These are phyloP conservation scores for Ceyx margarethae DNA, from an alignment of 2,113 vertebrate species.

Conservation along the genomic window DNA sequence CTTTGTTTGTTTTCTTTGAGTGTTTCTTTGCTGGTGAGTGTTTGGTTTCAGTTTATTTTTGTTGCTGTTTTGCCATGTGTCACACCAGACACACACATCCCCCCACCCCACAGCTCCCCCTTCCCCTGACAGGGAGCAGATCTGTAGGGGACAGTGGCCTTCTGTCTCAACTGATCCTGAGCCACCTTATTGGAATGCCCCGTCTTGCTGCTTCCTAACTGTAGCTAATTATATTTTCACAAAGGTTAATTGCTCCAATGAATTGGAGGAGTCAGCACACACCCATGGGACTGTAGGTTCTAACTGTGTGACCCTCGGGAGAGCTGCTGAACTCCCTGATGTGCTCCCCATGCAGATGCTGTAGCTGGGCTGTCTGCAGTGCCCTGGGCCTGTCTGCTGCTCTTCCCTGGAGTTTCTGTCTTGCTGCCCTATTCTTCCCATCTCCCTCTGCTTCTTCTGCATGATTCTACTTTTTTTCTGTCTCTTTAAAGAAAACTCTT, in stretches of 20 bases:
- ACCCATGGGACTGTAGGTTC: not conserved
- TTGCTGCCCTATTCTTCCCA: not conserved
- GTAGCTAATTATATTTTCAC: not conserved
- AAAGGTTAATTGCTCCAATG: not conserved
- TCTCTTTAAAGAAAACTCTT: not conserved
- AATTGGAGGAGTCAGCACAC: not conserved
- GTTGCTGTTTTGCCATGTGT: not conserved
- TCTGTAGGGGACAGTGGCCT: not conserved
- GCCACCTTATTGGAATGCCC: not conserved
- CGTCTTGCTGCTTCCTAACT: not conserved
- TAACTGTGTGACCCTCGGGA: not conserved
- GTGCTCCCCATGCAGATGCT: not conserved
- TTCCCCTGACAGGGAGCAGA: slow-evolving; percentile 1
- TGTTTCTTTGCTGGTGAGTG: not conserved
- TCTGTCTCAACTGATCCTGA: not conserved
- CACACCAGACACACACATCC: no score
- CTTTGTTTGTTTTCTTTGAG: not conserved
- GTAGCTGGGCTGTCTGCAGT: not conserved
- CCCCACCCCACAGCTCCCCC: not conserved
- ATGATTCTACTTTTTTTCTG: not conserved
- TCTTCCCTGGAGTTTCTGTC: not conserved
- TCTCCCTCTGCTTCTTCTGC: not conserved
- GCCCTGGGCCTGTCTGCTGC: not conserved
- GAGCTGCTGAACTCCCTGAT: not conserved
- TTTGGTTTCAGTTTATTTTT: not conserved